phyloP scores from a whole-genome alignment of 2,113 vertebrate genomes.

The Mormoops blainvillei region DNA sequence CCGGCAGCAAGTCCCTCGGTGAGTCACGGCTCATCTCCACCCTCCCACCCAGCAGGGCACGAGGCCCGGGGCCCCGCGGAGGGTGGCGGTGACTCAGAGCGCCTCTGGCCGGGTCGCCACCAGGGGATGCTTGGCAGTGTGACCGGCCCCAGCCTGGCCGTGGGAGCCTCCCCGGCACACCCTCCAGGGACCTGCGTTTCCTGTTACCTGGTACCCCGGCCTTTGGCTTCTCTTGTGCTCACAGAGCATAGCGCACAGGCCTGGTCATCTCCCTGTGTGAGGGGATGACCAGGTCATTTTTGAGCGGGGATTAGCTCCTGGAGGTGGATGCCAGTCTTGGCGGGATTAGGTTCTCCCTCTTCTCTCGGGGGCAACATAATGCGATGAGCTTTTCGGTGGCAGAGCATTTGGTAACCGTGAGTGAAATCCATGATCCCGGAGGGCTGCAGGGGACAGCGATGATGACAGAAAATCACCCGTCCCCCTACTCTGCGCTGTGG shows the following conservation, averaged over 20 bases:
- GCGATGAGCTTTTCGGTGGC: neutral
- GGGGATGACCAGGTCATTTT: neutral
- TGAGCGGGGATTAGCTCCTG: neutral
- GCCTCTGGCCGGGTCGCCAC: neutral
- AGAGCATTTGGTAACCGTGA: fast-evolving
- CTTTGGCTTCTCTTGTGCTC: neutral
- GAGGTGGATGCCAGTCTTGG: neutral
- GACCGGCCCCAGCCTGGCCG: neutral
- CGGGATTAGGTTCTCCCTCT: neutral
- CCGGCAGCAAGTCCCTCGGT: neutral
- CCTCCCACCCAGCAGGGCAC: neutral
- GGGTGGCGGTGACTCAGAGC: neutral
- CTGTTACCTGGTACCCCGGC: fast-evolving
- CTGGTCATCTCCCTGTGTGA: neutral
- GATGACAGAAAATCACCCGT: too few relatives aligned
- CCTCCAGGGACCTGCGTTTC: fast-evolving
- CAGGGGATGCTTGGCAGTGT: neutral
- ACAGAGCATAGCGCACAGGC: neutral
- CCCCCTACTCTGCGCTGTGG: fast-evolving
- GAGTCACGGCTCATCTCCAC: neutral
- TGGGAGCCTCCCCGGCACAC: neutral
- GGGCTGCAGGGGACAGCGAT: neutral
- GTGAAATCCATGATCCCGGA: neutral
- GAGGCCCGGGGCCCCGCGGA: neutral
- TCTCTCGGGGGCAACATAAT: fast-evolving